Evolutionary conservation across 2,797 vertebrate genomes (phyloP), one percentile per base, ranked within the genome.

Genomic region (Sebastes cheni): DNA sequence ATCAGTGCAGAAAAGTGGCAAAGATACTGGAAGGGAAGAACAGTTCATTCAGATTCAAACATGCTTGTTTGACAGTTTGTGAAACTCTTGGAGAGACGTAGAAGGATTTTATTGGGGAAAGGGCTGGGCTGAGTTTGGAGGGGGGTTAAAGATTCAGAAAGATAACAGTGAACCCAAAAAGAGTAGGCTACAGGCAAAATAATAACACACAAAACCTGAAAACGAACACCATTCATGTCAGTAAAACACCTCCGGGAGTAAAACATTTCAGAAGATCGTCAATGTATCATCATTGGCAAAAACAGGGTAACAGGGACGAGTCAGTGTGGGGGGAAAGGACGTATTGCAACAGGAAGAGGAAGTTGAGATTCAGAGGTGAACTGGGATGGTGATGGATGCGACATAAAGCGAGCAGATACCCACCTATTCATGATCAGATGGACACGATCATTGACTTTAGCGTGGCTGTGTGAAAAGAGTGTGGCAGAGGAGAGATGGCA

Each of bases 371-470:
- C 65, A 60, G 42, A 82, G 82, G 86, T 82, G 64, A 76, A 79
- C 10, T 34, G 81, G 84, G 88, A 61, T 79, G 84, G 34, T 79
- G 89, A 89, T 75, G 85, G 93, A 89, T 87, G 90, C 85, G 88
- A 91, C 67, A 94, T 85, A 91, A 94, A 93, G 86, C 91, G 81
- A 95, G 93, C 92, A 95, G 88, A 72, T 97, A 99, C 98, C 98
- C 97, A 99, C 98, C 98, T 99, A 97, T 99, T 97, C 96, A 99
- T 97, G 96, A 99, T 98, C 95, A 99, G 96, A 97, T 97, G 97
- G 91, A 99, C 97, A 92, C 98, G 98, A 77, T 97, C 97, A 97
- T 95, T 99, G 96, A 99, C 98, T 97, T 99, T 99, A 96, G 97
- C 95, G 90, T 98, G 97, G 96, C 98, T 99, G 97, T 93, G 94